Percentiles rank a stretch among this genome's conserved stretches.
phyloP scores from a whole-genome alignment of 2,113 vertebrate genomes.

The Marcusenius ussheri region DNA sequence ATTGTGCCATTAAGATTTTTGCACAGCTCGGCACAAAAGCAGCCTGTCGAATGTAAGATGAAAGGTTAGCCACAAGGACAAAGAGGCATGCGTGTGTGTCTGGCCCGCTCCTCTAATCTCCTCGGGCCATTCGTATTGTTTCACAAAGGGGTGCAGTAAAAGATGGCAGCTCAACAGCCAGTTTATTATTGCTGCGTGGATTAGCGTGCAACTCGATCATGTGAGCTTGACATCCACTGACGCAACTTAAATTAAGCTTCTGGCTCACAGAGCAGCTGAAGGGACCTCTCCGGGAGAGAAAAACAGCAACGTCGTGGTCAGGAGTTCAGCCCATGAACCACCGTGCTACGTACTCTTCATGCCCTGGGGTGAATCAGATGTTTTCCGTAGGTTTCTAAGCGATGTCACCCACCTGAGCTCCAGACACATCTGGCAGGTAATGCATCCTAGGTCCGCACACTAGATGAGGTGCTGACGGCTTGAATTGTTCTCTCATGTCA shows the following conservation, averaged over 20 bases:
- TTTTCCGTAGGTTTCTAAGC: background rate
- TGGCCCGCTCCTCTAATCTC: background rate
- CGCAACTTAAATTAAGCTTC: background rate
- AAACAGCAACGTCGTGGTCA: background rate
- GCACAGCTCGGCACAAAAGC: background rate
- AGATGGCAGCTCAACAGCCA: background rate
- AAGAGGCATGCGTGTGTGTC: background rate
- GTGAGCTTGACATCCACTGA: background rate
- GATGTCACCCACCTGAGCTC: background rate
- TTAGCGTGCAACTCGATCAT: conserved; percentile 5
- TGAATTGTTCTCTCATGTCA: background rate
- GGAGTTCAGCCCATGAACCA: background rate
- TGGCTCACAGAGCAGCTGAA: background rate
- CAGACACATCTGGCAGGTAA: background rate
- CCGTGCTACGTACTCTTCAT: background rate
- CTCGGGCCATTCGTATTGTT: background rate
- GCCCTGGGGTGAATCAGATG: background rate
- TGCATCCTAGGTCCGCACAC: background rate
- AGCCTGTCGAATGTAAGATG: background rate
- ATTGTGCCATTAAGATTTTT: background rate
- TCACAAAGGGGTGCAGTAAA: conserved; percentile 1
- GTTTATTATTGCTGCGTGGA: background rate
- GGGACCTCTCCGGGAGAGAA: background rate
- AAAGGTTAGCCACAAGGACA: background rate
- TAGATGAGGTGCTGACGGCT: background rate